These are phyloP conservation scores for Sphaeridia pumilis DNA, from an alignment of 2,888 invertebrate genomes.

Conservation along the genomic window DNA sequence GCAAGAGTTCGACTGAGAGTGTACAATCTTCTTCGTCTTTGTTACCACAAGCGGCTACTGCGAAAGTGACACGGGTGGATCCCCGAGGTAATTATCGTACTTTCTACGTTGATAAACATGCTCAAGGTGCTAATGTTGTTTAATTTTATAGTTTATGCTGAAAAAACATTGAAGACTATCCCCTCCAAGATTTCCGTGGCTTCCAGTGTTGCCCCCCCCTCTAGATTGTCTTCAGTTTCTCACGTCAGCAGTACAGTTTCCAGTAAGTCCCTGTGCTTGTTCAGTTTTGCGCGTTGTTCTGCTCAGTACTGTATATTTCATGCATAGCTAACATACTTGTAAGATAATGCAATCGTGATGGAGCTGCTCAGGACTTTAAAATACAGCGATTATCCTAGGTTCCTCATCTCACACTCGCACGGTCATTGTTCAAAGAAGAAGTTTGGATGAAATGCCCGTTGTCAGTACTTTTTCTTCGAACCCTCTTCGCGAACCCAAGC, in stretches of 20 bases:
- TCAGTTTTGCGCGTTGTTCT: too few species aligned
- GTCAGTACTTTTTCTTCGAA: too few species aligned
- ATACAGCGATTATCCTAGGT: too few species aligned
- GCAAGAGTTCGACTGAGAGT: not conserved
- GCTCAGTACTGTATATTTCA: too few species aligned
- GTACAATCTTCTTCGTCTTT: too few species aligned
- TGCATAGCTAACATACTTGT: too few species aligned
- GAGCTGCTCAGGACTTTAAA: too few species aligned
- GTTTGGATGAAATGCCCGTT: too few species aligned
- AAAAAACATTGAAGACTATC: slow-evolving; percentile 19
- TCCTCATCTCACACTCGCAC: too few species aligned
- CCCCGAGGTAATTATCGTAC: not conserved
- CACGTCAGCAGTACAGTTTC: not conserved
- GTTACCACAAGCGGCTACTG: slow-evolving; percentile 5
- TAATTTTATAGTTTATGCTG: slow-evolving; percentile 6
- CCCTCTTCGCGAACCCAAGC: too few species aligned
- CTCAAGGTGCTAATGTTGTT: not conserved
- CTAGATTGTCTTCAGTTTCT: slow-evolving; percentile 1
- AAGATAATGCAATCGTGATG: too few species aligned
- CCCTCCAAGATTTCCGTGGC: slow-evolving; percentile 16
- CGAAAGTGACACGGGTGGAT: not conserved
- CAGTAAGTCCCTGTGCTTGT: not conserved
- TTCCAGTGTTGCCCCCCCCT: slow-evolving; percentile 3
- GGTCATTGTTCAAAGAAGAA: too few species aligned
- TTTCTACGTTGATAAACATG: not conserved